A percentile compares a stretch with the other conserved stretches of the same genome.
Conservation (phyloP, 2,888 invertebrate species). For the Psylliodes chrysocephalus region DNA sequence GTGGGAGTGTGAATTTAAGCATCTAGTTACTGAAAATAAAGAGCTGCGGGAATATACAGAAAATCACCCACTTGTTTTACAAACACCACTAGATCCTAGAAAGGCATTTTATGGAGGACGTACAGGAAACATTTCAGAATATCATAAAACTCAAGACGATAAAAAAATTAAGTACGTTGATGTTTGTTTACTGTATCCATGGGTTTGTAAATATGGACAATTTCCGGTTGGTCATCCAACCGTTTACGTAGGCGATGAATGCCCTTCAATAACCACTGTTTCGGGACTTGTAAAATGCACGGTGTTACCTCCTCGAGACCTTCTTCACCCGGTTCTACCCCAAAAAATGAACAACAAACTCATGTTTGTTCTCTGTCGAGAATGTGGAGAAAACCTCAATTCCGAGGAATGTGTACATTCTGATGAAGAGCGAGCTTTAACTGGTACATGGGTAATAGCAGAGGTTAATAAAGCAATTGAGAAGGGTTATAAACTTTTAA, state of each 20-base stretch:
- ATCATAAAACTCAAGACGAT: constrained; percentile 18
- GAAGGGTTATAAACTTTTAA: constrained; percentile 53
- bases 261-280: no score
- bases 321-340: constrained; percentile 44
- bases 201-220: constrained; percentile 44
- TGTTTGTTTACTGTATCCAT: constrained; percentile 47
- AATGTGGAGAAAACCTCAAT: constrained; percentile 50
- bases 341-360: constrained; percentile 44
- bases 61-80: neutral
- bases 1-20: no score
- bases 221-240: constrained; percentile 53
- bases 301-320: constrained; percentile 41
- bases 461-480: constrained; percentile 55
- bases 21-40: no score
- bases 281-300: constrained; percentile 43
- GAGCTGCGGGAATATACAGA: no score
- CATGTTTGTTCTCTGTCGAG: constrained; percentile 56
- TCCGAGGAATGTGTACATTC: constrained; percentile 53
- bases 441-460: constrained; percentile 38
- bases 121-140: constrained; percentile 26
- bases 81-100: constrained; percentile 36
- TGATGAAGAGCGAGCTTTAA: constrained; percentile 28
- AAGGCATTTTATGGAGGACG: constrained; percentile 41
- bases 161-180: constrained; percentile 49
- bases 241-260: constrained; percentile 31